Percentiles rank a stretch among this genome's conserved stretches.
These are phyloP conservation scores for Coreius guichenoti DNA, from an alignment of 2,797 vertebrate species.

Conservation along the genomic window DNA sequence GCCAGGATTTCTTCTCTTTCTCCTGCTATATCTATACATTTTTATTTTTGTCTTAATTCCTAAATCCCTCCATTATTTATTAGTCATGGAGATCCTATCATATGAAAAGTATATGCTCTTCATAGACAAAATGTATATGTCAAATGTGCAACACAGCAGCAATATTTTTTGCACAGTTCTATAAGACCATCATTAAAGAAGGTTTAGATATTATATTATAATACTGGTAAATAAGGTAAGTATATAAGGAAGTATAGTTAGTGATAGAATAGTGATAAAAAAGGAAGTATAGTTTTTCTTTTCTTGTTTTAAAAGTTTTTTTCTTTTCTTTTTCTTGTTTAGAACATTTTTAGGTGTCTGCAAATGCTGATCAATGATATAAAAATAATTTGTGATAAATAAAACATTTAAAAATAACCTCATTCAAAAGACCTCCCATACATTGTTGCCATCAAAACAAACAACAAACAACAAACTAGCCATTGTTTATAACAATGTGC, in stretches of 20 bases:
- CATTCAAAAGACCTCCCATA: no score
- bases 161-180: neutral
- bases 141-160: neutral
- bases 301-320: no score
- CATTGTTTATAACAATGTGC: constrained; percentile 37
- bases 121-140: neutral
- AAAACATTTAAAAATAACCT: neutral
- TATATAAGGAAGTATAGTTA: no score
- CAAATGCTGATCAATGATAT: neutral
- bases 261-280: no score
- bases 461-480: neutral
- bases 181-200: neutral
- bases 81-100: neutral
- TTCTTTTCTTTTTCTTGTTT: no score
- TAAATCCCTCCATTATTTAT: neutral
- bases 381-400: neutral
- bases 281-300: no score
- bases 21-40: neutral
- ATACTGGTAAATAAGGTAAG: neutral
- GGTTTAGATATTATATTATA: neutral
- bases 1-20: neutral
- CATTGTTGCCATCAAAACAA: neutral
- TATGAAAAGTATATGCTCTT: neutral
- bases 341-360: neutral
- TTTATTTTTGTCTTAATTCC: neutral